Conservation (phyloP, 2,113 vertebrate species). For the Vombatus ursinus region DNA sequence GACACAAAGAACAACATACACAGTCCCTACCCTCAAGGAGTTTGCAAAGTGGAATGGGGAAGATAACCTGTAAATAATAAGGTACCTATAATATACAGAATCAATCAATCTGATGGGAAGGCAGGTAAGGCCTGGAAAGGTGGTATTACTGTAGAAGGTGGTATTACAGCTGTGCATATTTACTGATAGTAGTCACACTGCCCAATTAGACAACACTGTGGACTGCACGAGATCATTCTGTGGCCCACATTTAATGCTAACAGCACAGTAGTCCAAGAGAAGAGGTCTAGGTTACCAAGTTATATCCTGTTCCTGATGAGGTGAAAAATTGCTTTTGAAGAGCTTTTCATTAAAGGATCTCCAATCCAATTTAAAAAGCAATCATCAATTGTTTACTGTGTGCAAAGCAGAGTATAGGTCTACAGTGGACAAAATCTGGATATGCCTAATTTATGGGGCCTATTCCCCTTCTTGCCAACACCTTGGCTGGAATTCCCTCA, state of each 20-base stretch:
- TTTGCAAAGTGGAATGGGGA: not conserved
- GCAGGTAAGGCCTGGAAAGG: no score
- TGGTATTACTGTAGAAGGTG: no score
- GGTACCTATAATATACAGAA: not conserved
- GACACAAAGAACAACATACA: not conserved
- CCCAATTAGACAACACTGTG: not conserved
- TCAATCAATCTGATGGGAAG: not conserved
- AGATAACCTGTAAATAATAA: not conserved
- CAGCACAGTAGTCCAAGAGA: not conserved
- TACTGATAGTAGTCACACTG: not conserved
- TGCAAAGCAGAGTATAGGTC: not conserved
- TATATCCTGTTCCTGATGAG: not conserved
- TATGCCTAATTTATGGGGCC: not conserved
- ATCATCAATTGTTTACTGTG: not conserved
- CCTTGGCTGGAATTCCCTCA: not conserved
- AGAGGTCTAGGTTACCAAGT: not conserved
- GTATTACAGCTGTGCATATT: not conserved
- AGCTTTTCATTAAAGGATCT: not conserved
- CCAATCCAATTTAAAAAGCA: constrained; percentile 33
- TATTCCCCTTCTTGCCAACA: not conserved
- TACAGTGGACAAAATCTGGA: not conserved
- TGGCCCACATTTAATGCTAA: not conserved
- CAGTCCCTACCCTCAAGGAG: not conserved
- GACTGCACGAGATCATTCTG: not conserved
- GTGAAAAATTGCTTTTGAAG: not conserved